phyloP scores from a whole-genome alignment of 2,797 vertebrate species.

The Austrolebias charrua region DNA sequence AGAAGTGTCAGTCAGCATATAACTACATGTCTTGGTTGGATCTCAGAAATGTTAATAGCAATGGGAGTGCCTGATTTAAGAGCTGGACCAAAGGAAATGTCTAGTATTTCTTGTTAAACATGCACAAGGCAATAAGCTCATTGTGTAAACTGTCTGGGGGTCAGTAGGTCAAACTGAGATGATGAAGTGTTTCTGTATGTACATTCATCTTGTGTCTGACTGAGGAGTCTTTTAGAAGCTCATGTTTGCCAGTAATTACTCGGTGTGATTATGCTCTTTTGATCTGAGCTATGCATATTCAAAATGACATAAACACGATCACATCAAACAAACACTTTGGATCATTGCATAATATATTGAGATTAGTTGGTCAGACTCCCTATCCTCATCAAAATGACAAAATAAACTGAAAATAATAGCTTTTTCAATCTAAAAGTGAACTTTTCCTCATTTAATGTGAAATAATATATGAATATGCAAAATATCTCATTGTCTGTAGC shows the following conservation, averaged over 20 bases:
- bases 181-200: conserved; percentile 43
- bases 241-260: conserved; percentile 25
- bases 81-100: conserved; percentile 48
- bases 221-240: conserved; percentile 32
- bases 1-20: conserved; percentile 10
- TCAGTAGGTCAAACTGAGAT: conserved; percentile 49
- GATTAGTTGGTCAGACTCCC: not conserved
- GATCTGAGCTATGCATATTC: conserved; percentile 3
- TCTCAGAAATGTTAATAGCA: conserved; percentile 44
- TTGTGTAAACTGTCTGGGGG: conserved; percentile 40
- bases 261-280: conserved; percentile 1
- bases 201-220: conserved; percentile 32
- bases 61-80: conserved; percentile 58
- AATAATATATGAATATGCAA: no score
- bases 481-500: no score
- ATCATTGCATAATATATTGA: not conserved
- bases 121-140: conserved; percentile 33
- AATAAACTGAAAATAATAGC: no score
- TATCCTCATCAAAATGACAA: no score
- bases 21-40: conserved; percentile 32
- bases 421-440: no score
- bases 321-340: not conserved
- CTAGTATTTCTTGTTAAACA: conserved; percentile 70
- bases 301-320: conserved; percentile 3
- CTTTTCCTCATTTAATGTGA: no score